Evolutionary conservation across 2,888 invertebrate species (phyloP), one percentile per base, ranked within the genome.

Genomic region (Hypolimnas misippus): DNA sequence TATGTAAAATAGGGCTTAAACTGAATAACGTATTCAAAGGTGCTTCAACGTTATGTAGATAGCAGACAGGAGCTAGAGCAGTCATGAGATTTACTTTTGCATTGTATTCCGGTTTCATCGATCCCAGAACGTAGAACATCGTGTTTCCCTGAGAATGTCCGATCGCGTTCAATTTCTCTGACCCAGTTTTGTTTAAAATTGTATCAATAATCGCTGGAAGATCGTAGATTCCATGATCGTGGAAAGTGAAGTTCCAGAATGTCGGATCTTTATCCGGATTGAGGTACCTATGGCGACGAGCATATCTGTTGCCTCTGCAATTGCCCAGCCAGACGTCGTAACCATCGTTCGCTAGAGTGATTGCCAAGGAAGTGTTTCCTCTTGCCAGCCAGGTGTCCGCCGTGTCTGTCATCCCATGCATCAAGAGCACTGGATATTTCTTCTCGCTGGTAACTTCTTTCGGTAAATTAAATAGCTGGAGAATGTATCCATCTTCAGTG

Each of bases 151-250:
- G 87, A 0, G 95, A 96, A 76, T 95, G 95, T 0, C 95, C 96
- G 7, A 95, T 81, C 73, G 94, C 94, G 70, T 92, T 93, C 0
- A 96, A 65, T 53, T 93, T 82, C 4, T 84, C 63, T 40, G 92
- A 85, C 0, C 89, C 86, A 0, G 95, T 95, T 7, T 68, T 65
- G 0, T 72, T 57, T 8, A 80, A 57, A 8, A 86, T 65, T 7
- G 74, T 78, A 63, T 86, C 84, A 14, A 85, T 93, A 77, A 93
- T 93, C 0, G 95, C 93, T 0, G 96, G 94, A 0, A 96, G 70
- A 76, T 97, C 97, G 70, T 93, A 92, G 17, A 81, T 70, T 0
- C 95, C 96, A 78, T 95, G 94, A 75, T 97, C 95, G 75, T 96
- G 94, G 86, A 93, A 94, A 64, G 94, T 93, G 69, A 91, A 93